A percentile compares a stretch with the other conserved stretches of the same genome.
phyloP scores from a whole-genome alignment of 1,140 invertebrate species.

The Drosophila varians region DNA sequence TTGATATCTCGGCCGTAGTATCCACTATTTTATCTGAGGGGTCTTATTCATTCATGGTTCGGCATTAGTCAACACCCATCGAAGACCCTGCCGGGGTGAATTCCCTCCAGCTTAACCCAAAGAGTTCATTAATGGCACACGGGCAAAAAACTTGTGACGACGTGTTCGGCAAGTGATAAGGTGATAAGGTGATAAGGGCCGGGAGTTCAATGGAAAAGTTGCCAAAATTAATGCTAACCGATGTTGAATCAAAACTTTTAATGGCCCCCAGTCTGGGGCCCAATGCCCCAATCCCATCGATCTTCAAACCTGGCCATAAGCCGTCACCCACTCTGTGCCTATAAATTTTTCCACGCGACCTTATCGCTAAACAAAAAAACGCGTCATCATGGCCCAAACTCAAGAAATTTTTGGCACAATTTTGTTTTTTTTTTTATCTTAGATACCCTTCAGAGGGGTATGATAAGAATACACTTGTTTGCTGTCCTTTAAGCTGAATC shows the following conservation, averaged over 20 bases:
- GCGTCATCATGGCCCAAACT: constrained; percentile 12
- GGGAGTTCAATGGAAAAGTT: constrained; percentile 50
- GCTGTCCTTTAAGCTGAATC: too few relatives aligned
- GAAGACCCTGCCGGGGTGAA: constrained; percentile 35
- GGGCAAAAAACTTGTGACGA: constrained; percentile 13
- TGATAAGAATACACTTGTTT: too few relatives aligned
- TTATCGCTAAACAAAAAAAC: constrained; percentile 22
- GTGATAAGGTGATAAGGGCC: constrained; percentile 13
- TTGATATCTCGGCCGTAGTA: neutral
- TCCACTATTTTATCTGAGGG: neutral
- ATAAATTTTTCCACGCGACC: constrained; percentile 26
- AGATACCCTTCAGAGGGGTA: too few relatives aligned
- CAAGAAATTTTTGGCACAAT: neutral
- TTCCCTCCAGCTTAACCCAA: constrained; percentile 20
- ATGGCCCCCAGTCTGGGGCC: neutral
- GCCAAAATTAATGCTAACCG: constrained; percentile 33
- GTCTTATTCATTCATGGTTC: constrained; percentile 46
- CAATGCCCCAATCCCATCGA: neutral
- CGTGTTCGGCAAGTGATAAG: too few relatives aligned
- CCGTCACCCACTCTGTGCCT: neutral
- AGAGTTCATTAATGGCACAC: constrained; percentile 24
- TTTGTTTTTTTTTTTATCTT: too few relatives aligned
- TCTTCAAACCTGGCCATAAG: neutral
- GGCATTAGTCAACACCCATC: constrained; percentile 42
- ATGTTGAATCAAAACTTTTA: constrained; percentile 41